Percentiles rank a stretch among this genome's conserved stretches.
Evolutionary conservation across 2,888 invertebrate genomes (phyloP).

Genomic region (Drosophila recens): DNA sequence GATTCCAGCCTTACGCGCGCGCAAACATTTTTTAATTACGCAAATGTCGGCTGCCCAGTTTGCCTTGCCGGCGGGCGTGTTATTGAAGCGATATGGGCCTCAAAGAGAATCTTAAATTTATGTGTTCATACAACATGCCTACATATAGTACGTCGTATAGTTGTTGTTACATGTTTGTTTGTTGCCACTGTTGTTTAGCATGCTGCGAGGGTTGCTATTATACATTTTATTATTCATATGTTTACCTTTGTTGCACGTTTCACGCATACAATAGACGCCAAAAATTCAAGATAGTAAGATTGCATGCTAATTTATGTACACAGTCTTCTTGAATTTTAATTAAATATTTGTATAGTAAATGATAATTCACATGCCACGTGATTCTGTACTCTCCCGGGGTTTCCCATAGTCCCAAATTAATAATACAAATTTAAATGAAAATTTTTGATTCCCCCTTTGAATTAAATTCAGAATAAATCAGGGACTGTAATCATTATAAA

Average conservation of each 20-base stretch:
- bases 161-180: slow-evolving; percentile 11
- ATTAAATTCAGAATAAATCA: no score
- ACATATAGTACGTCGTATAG: slow-evolving; percentile 8
- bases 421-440: neutral
- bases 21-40: slow-evolving; percentile 82
- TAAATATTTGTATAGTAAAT: neutral
- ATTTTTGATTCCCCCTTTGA: no score
- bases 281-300: slow-evolving; percentile 12
- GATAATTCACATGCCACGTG: neutral
- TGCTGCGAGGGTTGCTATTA: slow-evolving; percentile 16
- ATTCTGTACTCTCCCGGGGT: neutral
- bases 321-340: slow-evolving; percentile 7
- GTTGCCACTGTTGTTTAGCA: slow-evolving; percentile 22
- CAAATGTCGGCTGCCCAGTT: slow-evolving; percentile 78
- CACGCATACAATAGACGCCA: neutral
- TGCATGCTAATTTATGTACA: slow-evolving; percentile 16
- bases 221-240: slow-evolving; percentile 22
- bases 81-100: slow-evolving; percentile 73
- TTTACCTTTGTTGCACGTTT: slow-evolving; percentile 16
- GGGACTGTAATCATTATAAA: no score
- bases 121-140: slow-evolving; percentile 35
- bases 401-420: neutral
- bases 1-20: slow-evolving; percentile 71
- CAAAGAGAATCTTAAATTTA: slow-evolving; percentile 58
- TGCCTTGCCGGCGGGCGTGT: slow-evolving; percentile 63